Percentiles rank a stretch among this genome's conserved stretches.
Evolutionary conservation across 2,113 vertebrate genomes (phyloP).

Genomic region (Crotalus tigris): DNA sequence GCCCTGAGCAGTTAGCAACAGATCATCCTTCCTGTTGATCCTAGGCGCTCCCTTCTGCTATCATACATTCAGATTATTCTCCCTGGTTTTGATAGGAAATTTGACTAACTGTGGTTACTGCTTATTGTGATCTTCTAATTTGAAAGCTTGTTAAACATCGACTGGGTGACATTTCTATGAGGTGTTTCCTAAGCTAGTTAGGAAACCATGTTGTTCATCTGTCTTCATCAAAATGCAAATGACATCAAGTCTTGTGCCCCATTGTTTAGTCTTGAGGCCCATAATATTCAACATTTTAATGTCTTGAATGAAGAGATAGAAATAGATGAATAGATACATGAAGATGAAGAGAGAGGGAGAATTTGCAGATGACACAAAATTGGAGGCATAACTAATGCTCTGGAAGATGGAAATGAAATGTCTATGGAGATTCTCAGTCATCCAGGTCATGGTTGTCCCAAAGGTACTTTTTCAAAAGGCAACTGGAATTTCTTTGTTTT

Average conservation of each 20-base stretch:
- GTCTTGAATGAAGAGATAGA: not conserved
- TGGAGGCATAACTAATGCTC: not conserved
- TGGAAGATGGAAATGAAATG: not conserved
- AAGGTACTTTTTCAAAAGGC: not conserved
- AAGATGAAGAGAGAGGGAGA: not conserved
- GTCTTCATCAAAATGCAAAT: not conserved
- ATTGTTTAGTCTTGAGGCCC: not conserved
- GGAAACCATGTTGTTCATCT: not conserved
- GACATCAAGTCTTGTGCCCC: not conserved
- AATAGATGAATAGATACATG: not conserved
- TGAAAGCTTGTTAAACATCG: not conserved
- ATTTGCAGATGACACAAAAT: not conserved
- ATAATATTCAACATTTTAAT: not conserved
- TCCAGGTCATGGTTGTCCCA: not conserved
- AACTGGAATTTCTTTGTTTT: not conserved
- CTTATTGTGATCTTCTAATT: not conserved
- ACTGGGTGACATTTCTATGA: not conserved
- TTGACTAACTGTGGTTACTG: not conserved
- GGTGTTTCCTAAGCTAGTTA: not conserved
- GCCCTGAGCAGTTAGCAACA: not conserved
- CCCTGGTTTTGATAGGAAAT: not conserved
- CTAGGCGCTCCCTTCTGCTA: not conserved
- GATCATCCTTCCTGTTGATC: too few species aligned
- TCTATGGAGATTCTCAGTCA: not conserved
- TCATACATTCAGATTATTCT: not conserved